phyloP scores from a whole-genome alignment of 2,113 vertebrate species.

The Caloenas nicobarica region DNA sequence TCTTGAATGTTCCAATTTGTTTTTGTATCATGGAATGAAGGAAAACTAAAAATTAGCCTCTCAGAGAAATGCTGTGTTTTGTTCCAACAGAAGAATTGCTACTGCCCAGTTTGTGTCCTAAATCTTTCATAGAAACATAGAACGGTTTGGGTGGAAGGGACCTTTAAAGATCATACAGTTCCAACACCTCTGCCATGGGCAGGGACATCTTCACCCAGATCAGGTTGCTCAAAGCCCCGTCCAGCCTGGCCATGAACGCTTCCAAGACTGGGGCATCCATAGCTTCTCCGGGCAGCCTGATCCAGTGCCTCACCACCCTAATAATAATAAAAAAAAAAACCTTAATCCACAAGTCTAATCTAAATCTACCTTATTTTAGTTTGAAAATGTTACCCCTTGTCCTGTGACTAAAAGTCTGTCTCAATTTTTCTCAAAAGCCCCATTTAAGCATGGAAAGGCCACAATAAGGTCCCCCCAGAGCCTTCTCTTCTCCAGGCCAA shows the following conservation, averaged over 20 bases:
- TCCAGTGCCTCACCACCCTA: neutral
- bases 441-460: neutral
- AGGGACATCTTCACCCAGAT: neutral
- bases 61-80: neutral
- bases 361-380: neutral
- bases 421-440: neutral
- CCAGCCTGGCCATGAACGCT: neutral
- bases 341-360: neutral
- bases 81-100: neutral
- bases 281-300: too few relatives aligned
- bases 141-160: neutral
- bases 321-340: neutral
- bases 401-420: too few relatives aligned
- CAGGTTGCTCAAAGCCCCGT: neutral
- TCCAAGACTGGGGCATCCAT: neutral
- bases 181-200: neutral
- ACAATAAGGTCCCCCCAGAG: rapidly evolving
- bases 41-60: neutral
- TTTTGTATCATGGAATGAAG: neutral
- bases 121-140: neutral
- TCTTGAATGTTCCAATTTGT: neutral
- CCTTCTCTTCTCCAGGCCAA: neutral
- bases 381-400: neutral
- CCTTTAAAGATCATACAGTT: neutral
- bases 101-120: neutral